Conservation (phyloP, 2,888 invertebrate species). For the Dryococelus australis region DNA sequence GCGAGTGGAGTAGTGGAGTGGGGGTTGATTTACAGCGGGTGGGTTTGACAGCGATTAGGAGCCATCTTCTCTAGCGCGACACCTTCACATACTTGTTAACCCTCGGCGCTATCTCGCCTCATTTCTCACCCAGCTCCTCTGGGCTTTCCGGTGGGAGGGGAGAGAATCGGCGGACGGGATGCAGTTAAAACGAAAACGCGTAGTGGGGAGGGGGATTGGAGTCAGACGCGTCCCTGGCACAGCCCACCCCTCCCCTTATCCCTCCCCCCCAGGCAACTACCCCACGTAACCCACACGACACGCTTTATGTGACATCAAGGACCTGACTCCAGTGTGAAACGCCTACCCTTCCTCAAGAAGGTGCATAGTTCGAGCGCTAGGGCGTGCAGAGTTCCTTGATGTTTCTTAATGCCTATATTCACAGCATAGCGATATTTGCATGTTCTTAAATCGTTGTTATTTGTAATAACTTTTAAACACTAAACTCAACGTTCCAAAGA, state of each 20-base stretch:
- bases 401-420: no score
- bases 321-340: background rate
- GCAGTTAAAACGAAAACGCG: background rate
- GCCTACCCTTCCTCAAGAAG: no score
- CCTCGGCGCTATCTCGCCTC: background rate
- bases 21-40: constrained; percentile 6
- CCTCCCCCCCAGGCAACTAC: background rate
- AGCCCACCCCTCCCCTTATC: background rate
- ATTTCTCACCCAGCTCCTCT: background rate
- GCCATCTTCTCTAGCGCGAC: background rate
- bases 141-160: background rate
- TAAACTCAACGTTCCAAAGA: no score
- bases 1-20: background rate
- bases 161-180: background rate
- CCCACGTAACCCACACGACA: background rate
- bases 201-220: background rate
- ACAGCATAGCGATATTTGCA: no score
- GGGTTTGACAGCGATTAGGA: constrained; percentile 2
- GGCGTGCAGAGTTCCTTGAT: no score
- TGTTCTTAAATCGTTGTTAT: no score
- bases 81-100: background rate
- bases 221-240: background rate
- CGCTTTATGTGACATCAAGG: background rate
- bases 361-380: no score
- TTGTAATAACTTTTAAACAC: no score